Conservation (phyloP, 2,888 invertebrate genomes). For the Anticlea derivata region DNA sequence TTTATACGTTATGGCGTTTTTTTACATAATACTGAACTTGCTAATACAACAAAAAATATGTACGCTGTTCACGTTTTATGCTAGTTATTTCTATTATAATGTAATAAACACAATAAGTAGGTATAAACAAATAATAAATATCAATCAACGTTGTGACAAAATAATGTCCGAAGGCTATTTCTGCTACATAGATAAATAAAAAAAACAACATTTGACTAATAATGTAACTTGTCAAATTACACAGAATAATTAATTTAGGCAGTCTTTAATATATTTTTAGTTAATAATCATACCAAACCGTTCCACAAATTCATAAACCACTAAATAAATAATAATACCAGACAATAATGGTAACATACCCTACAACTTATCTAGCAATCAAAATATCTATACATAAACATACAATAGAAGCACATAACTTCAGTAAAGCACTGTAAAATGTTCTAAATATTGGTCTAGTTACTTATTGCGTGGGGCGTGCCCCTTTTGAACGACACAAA, state of each 20-base stretch:
- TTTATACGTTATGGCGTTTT: slow-evolving; percentile 80
- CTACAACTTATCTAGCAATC: slow-evolving; percentile 70
- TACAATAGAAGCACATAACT: slow-evolving; percentile 75
- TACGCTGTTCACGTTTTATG: slow-evolving; percentile 59
- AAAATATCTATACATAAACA: slow-evolving; percentile 63
- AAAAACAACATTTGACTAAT: slow-evolving; percentile 63
- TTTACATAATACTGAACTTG: slow-evolving; percentile 80
- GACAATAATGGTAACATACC: slow-evolving; percentile 77
- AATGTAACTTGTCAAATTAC: slow-evolving; percentile 66
- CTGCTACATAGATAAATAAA: slow-evolving; percentile 39
- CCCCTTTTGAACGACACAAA: slow-evolving; percentile 51
- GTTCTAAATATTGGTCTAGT: slow-evolving; percentile 82
- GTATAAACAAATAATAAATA: too few relatives aligned
- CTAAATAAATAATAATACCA: slow-evolving; percentile 76
- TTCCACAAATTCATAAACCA: slow-evolving; percentile 66
- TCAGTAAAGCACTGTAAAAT: slow-evolving; percentile 78
- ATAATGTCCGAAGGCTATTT: slow-evolving; percentile 38
- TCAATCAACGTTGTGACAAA: slow-evolving; percentile 48
- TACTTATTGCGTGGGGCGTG: slow-evolving; percentile 73
- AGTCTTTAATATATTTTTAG: slow-evolving; percentile 79
- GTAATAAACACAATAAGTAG: slow-evolving; percentile 14
- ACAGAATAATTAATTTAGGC: slow-evolving; percentile 81
- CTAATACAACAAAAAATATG: slow-evolving; percentile 79
- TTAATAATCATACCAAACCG: slow-evolving; percentile 68
- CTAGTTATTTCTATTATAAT: slow-evolving; percentile 24